These are phyloP conservation scores for Drosophila melanogaster DNA, from an alignment of 1,140 invertebrate genomes.

Conservation along the genomic window DNA sequence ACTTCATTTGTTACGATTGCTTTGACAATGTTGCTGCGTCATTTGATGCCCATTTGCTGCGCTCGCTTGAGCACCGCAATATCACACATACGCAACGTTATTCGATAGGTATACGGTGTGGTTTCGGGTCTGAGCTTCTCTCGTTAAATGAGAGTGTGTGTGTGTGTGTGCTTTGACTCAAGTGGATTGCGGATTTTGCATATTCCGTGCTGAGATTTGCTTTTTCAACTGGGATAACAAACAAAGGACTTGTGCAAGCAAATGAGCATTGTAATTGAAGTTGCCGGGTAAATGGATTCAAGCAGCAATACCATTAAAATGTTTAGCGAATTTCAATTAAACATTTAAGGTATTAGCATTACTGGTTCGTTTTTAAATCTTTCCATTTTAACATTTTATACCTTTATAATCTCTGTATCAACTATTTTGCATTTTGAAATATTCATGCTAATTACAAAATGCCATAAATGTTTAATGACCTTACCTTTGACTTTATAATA, in stretches of 20 bases:
- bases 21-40: conserved; percentile 80
- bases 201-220: conserved; percentile 48
- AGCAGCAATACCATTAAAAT: not conserved
- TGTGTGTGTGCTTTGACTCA: conserved; percentile 33
- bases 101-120: conserved; percentile 24
- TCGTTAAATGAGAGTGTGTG: not conserved
- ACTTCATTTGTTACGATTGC: conserved; percentile 81
- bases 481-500: conserved; percentile 43
- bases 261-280: conserved; percentile 43
- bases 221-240: conserved; percentile 40
- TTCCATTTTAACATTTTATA: not conserved
- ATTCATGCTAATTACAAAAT: conserved; percentile 5
- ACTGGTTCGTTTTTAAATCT: not conserved
- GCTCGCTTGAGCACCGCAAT: conserved; percentile 39
- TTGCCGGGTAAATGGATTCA: not conserved
- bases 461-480: conserved; percentile 13
- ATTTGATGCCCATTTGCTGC: conserved; percentile 76
- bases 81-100: conserved; percentile 28
- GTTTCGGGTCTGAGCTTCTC: conserved; percentile 8
- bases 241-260: conserved; percentile 43
- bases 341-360: not conserved
- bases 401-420: not conserved
- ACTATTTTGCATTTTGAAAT: not conserved
- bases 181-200: conserved; percentile 50
- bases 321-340: not conserved